A percentile compares a stretch with the other conserved stretches of the same genome.
These are phyloP conservation scores for Rhynchonycteris naso DNA, from an alignment of 2,797 vertebrate genomes.

Conservation along the genomic window DNA sequence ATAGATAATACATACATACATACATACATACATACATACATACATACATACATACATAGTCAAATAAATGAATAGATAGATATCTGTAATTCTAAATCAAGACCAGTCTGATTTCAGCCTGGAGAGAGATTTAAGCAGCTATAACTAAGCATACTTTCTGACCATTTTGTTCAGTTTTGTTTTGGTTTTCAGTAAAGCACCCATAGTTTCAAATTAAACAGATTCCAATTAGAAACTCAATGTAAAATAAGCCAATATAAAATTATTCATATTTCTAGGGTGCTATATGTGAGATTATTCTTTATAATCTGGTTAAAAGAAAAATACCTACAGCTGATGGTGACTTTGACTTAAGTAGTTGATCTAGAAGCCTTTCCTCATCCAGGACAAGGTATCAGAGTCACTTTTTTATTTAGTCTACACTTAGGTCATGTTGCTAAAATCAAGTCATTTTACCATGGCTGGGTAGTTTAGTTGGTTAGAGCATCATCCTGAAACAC, in stretches of 20 bases:
- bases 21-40: not conserved
- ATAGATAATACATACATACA: not conserved
- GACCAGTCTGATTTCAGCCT: not conserved
- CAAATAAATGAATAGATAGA: not conserved
- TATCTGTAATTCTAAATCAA: conserved; percentile 9
- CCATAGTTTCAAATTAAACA: not conserved
- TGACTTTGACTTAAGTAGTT: not conserved
- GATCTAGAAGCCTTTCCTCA: not conserved
- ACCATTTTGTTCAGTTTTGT: not conserved
- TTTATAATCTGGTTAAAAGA: not conserved
- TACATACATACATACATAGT: not conserved
- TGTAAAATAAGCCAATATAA: not conserved
- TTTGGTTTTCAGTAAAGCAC: not conserved
- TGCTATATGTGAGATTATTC: not conserved
- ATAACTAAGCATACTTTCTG: not conserved
- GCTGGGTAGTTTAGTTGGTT: too few species aligned
- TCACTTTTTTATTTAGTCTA: not conserved
- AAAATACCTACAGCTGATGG: not conserved
- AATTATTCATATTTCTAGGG: not conserved
- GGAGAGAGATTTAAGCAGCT: not conserved
- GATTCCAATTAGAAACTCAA: not conserved
- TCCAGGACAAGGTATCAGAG: not conserved
- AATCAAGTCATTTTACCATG: too few species aligned
- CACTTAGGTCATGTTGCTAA: not conserved
- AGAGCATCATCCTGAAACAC: too few species aligned